These are phyloP conservation scores for Malurus melanocephalus DNA, from an alignment of 2,113 vertebrate genomes.

Conservation along the genomic window DNA sequence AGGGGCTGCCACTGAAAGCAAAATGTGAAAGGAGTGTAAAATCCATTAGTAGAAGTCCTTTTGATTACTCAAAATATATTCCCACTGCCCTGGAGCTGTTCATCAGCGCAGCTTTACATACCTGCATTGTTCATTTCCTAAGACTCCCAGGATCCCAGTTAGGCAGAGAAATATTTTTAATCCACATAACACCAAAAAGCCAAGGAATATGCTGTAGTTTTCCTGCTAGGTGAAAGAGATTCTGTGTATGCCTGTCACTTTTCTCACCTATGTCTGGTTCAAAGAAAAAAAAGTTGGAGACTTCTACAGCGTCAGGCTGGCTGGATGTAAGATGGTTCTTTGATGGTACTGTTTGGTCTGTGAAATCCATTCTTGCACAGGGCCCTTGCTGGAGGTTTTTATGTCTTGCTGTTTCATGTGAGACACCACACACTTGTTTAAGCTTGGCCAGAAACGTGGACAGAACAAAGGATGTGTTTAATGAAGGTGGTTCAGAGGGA, in stretches of 20 bases:
- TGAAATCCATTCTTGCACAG: background rate
- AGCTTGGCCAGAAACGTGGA: background rate
- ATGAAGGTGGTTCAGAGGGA: background rate
- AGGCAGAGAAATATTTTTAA: background rate
- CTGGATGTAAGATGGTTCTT: background rate
- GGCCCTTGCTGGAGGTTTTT: background rate
- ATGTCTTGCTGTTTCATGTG: background rate
- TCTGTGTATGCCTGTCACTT: background rate
- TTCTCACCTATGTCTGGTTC: constrained; percentile 10
- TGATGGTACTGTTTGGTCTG: background rate
- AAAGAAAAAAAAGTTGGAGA: background rate
- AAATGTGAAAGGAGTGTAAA: constrained; percentile 48
- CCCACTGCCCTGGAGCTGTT: constrained; percentile 9
- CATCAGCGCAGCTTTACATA: constrained; percentile 21
- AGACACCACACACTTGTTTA: background rate
- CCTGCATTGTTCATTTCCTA: constrained; percentile 14
- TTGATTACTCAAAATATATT: constrained; percentile 32
- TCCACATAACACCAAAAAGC: background rate
- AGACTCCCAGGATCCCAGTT: background rate
- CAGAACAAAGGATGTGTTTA: background rate
- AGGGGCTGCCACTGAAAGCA: constrained; percentile 8
- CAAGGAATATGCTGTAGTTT: background rate
- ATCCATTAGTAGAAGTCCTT: constrained; percentile 19
- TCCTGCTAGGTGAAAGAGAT: background rate
- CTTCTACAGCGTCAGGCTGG: background rate